Evolutionary conservation across 2,113 vertebrate genomes (phyloP).

Genomic region (Heptranchias perlo): DNA sequence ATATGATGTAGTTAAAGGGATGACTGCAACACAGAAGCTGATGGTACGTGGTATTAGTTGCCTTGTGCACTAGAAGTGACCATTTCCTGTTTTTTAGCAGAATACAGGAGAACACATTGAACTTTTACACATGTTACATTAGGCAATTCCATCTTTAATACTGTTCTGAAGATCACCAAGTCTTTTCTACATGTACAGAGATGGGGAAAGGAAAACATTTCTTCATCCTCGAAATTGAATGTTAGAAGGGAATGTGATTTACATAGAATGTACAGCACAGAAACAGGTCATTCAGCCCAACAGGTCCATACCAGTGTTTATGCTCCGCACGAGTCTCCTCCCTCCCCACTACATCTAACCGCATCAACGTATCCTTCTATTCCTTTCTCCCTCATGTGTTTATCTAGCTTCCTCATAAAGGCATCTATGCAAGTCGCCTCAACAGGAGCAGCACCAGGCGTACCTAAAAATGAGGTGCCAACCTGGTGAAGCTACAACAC

Average conservation of each 20-base stretch:
- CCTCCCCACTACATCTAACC: too few relatives aligned
- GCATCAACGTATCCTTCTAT: too few relatives aligned
- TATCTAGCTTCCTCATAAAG: too few relatives aligned
- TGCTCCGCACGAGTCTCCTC: too few relatives aligned
- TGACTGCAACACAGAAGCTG: neutral
- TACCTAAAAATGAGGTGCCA: too few relatives aligned
- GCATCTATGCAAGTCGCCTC: too few relatives aligned
- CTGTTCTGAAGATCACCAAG: neutral
- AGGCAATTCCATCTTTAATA: neutral
- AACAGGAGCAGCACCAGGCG: too few relatives aligned
- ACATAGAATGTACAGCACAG: too few relatives aligned
- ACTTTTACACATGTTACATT: neutral
- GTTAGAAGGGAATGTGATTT: neutral
- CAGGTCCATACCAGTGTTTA: too few relatives aligned
- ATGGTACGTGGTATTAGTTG: neutral
- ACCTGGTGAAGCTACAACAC: too few relatives aligned
- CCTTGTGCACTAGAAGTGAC: neutral
- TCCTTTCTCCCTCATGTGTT: too few relatives aligned
- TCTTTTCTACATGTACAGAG: neutral
- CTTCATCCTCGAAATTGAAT: neutral
- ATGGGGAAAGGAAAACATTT: neutral
- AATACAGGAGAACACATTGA: neutral
- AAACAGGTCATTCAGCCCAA: too few relatives aligned
- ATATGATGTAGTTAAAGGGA: neutral
- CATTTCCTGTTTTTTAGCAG: neutral